These are phyloP conservation scores for Drosophila navojoa DNA, from an alignment of 1,140 invertebrate genomes.

Conservation along the genomic window DNA sequence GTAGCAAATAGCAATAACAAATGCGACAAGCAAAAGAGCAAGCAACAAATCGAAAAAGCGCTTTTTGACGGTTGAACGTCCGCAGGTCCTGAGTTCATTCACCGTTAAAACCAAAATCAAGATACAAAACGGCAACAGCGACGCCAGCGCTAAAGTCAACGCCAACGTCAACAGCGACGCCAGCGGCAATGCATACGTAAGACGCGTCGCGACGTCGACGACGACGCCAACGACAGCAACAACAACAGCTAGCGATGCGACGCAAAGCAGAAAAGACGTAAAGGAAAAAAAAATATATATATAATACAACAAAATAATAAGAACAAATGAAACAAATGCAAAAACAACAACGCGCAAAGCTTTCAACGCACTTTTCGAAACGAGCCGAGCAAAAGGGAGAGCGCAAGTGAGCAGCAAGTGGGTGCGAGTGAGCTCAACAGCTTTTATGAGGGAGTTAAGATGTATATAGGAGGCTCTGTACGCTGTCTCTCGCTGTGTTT, in stretches of 20 bases:
- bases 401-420: constrained; percentile 17
- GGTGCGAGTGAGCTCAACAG: constrained; percentile 19
- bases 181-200: constrained; percentile 42
- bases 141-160: constrained; percentile 47
- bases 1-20: constrained; percentile 37
- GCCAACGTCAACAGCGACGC: constrained; percentile 34
- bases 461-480: not conserved
- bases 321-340: constrained; percentile 44
- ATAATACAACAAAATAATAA: constrained; percentile 50
- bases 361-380: constrained; percentile 65
- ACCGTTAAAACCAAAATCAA: constrained; percentile 82
- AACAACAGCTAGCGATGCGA: constrained; percentile 33
- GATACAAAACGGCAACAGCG: constrained; percentile 64
- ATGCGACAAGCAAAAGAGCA: constrained; percentile 22
- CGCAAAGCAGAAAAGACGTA: constrained; percentile 39
- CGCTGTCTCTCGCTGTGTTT: constrained; percentile 1
- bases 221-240: constrained; percentile 11
- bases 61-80: constrained; percentile 79
- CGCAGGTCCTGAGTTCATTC: constrained; percentile 80
- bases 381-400: constrained; percentile 7
- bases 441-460: constrained; percentile 25
- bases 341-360: constrained; percentile 54
- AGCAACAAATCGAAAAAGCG: constrained; percentile 41
- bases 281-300: constrained; percentile 33
- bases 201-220: constrained; percentile 10